Evolutionary conservation across 2,797 vertebrate genomes (phyloP), one percentile per base, ranked within the genome.

Genomic region (Acanthurus leucopareius): DNA sequence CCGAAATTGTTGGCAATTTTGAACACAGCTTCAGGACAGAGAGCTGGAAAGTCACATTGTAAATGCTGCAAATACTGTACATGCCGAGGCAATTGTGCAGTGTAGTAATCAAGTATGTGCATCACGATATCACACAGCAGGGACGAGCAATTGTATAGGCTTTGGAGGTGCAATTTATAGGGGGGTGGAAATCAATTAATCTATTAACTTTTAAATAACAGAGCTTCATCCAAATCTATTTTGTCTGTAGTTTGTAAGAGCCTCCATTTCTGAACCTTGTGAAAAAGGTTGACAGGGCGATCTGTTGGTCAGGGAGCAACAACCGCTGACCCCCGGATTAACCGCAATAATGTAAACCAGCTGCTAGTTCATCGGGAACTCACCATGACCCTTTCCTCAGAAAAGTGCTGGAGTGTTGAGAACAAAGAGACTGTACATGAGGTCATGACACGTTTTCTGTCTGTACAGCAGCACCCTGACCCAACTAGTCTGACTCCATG

Each of bases 321-420:
- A 73, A 58, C 75, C 67, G 51, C 79, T 85, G 87, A 91, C 28
- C 88, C 89, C 67, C 35, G 25, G 75, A 87, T 88, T 87, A 86
- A 69, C 79, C 79, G 66, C 66, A 79, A 79, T 84, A 90, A 91
- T 88, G 81, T 73, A 85, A 91, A 91, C 80, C 92, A 91, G 86
- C 81, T 91, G 84, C 76, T 69, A 52, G 59, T 73, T 81, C 57
- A 82, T 83, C 75, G 73, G 80, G 82, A 89, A 84, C 86, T 78
- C 76, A 62, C 48, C 72, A 58, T 73, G 86, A 91, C 87, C 86
- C 48, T 32, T 35, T 75, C 59, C 45, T 73, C 69, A 70, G 64
- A 85, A 71, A 86, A 70, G 47, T 49, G 62, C 54, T 25, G 73
- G 48, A 72, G 76, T 59, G 76, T 72, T 71, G 65, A 40, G 67